These are phyloP conservation scores for Chrysotoxum bicinctum DNA, from an alignment of 2,888 invertebrate genomes.

Conservation along the genomic window DNA sequence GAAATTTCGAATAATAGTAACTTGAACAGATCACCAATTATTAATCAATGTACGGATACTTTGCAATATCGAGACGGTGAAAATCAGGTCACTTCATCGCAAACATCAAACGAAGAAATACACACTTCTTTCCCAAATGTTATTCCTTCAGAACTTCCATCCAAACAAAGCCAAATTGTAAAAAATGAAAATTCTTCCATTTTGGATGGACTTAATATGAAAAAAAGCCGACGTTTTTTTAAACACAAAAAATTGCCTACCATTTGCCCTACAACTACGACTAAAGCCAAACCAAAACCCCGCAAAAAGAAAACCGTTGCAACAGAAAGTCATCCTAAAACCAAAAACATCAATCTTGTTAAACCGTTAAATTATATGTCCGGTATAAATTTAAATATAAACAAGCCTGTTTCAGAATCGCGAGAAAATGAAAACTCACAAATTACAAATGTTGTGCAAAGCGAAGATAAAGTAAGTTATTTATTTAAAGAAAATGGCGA, in stretches of 20 bases:
- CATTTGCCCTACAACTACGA: neutral
- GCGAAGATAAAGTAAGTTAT: neutral
- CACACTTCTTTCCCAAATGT: neutral
- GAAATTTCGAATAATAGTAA: neutral
- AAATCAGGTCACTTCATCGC: neutral
- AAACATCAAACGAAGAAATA: too few relatives aligned
- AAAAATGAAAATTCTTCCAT: neutral
- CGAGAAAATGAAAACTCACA: constrained; percentile 32
- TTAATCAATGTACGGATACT: neutral
- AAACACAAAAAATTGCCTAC: neutral
- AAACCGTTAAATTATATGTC: constrained; percentile 70
- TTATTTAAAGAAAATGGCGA: neutral
- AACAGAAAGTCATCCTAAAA: constrained; percentile 17
- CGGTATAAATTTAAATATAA: constrained; percentile 2
- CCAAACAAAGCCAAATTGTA: neutral
- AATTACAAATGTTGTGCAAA: neutral
- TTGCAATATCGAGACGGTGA: neutral
- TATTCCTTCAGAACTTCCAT: neutral
- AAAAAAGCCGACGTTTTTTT: neutral
- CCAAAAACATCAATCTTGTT: constrained; percentile 72
- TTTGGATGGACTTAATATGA: too few relatives aligned
- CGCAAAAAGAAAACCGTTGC: neutral
- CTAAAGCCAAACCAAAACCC: neutral
- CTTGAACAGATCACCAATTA: neutral
- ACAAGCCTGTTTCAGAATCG: constrained; percentile 43